Evolutionary conservation across 2,888 invertebrate species (phyloP).

Genomic region (Antheraea assamensis): DNA sequence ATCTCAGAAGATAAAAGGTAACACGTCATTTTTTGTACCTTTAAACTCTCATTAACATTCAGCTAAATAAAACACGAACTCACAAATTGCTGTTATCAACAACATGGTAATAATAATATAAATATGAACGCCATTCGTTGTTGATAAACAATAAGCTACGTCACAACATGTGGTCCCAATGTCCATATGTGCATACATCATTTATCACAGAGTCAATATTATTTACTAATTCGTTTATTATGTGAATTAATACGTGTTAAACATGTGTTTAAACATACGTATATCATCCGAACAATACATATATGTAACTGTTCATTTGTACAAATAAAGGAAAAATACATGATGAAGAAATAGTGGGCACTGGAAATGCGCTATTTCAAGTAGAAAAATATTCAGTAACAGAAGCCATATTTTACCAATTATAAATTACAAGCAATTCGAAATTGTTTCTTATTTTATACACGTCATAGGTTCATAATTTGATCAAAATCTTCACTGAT

Average conservation of each 20-base stretch:
- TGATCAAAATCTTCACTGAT: too few relatives aligned
- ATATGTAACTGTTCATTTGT: conserved; percentile 3
- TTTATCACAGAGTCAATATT: not conserved
- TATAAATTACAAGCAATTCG: too few relatives aligned
- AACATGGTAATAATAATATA: not conserved
- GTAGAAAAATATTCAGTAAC: not conserved
- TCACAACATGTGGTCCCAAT: not conserved
- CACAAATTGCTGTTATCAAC: not conserved
- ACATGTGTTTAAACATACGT: conserved; percentile 17
- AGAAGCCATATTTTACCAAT: too few relatives aligned
- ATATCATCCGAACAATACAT: not conserved
- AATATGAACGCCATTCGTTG: not conserved
- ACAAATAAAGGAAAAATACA: conserved; percentile 7
- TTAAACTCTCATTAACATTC: too few relatives aligned
- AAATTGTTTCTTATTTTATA: too few relatives aligned
- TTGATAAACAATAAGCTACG: not conserved
- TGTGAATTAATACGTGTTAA: not conserved
- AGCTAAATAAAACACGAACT: not conserved
- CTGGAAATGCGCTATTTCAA: not conserved
- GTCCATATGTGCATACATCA: not conserved
- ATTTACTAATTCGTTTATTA: not conserved
- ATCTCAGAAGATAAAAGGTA: too few relatives aligned
- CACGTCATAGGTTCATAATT: too few relatives aligned
- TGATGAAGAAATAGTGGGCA: not conserved
- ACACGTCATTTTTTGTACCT: too few relatives aligned